Evolutionary conservation across 2,113 vertebrate species (phyloP), one percentile per base, ranked within the genome.

Genomic region (Phocoena sinus): DNA sequence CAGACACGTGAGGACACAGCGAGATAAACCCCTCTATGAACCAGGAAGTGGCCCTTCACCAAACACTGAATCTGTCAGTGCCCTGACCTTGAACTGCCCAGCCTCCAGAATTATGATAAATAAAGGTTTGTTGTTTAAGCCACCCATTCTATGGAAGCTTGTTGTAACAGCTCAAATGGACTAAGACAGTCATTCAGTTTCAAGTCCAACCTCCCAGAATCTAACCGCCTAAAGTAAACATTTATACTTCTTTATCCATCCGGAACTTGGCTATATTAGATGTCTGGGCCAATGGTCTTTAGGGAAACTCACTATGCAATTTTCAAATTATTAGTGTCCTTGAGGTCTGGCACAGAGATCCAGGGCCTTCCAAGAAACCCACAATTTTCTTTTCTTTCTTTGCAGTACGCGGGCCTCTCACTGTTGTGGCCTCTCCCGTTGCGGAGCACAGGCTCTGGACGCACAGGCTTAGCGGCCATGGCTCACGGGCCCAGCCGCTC

Each of bases 291-390:
- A 92, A 1, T 36, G 28, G 28, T 11, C 67, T 95, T 80, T 60
- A 70, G 38, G n/a, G 44, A 94, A 73, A 91, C 31, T 67, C 21
- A 90, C 53, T 25, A 73, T 41, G 25, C 11, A 96, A 82, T 77
- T 95, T 97, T 91, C 67, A 91, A 94, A 81, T 96, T 73, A 44
- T 56, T 31, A 53, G 33, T 82, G 56, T 80, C 56, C 20, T 91
- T 89, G 62, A 95, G 56, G 21, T 65, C 67, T 95, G 50, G 85
- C 80, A 47, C 26, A 91, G 53, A 94, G 25, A 93, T 38, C 26
- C 23, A 96, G 18, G 11, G 7, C 23, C 68, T 73, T 80, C 67
- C 25, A 67, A 50, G 44, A 96, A 97, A 94, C 50, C 9, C 21
- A 83, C 60, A 85, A 10, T 70, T 77, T 94, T 85, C 38, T 90